Conservation (phyloP, 92 coral and sea anemone species). For the Zoanthus sansibaricus region DNA sequence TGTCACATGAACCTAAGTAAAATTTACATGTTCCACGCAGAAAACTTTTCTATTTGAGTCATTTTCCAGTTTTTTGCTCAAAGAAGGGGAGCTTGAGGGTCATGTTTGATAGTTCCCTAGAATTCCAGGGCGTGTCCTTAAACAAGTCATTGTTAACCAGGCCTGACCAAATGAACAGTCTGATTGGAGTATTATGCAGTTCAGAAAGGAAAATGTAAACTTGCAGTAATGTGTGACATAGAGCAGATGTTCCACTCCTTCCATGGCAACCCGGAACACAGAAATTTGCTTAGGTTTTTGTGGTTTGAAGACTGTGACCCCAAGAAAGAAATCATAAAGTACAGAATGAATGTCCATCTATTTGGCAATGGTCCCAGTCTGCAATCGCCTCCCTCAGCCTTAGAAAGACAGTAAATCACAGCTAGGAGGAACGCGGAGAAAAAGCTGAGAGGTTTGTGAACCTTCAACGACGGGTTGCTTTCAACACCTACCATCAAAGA, state of each 20-base stretch:
- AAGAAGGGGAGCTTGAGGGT: neutral
- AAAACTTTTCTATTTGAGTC: neutral
- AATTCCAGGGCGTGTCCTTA: neutral
- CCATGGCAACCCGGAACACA: neutral
- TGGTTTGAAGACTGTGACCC: neutral
- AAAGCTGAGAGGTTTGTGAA: neutral
- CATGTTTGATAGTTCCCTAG: neutral
- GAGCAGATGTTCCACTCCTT: conserved; percentile 1
- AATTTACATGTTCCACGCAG: neutral
- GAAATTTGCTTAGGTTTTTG: neutral
- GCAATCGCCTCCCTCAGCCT: neutral
- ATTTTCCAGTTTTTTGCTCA: neutral
- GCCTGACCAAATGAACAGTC: neutral
- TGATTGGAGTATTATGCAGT: neutral
- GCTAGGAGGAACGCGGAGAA: neutral
- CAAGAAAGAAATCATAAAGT: too few relatives aligned
- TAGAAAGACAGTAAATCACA: neutral
- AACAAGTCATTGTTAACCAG: neutral
- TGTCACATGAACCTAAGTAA: neutral
- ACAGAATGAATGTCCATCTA: too few relatives aligned
- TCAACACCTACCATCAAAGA: neutral
- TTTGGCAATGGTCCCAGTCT: neutral
- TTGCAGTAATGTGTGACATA: conserved; percentile 8
- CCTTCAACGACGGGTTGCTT: neutral
- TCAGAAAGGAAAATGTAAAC: neutral